Base-by-base conservation (phyloP, 53 echinoderm and acorn worm genomes). In the Glandiceps talaboti region DNA sequence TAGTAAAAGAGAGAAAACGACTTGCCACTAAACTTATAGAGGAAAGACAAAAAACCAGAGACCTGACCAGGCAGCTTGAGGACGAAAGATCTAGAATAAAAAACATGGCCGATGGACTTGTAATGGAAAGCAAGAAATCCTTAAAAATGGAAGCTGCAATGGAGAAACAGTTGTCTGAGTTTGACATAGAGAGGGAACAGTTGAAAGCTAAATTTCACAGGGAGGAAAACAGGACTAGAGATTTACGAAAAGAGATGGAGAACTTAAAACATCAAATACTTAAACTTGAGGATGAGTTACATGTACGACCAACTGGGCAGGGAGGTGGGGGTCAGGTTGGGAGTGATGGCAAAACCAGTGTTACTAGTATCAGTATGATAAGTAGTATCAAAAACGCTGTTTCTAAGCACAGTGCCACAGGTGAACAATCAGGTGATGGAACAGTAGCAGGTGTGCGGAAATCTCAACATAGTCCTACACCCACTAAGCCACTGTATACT, bases 101-200 rank as follows among this genome's bases (percentile, higher is more conserved):
- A 30, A 87, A 79, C 29, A 88, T 91, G 75, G 84, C 88, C 64
- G 80, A 79, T 32, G 30, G 83, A 73, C 73, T 86, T 0, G 72
- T 76, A 6, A 81, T 84, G 27, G 92, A 94, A 73, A 74, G 90
- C 28, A 86, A 88, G 74, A 86, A 88, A 33, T 64, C 90, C 27
- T 86, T 83, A 1, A 92, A 88, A 74, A 88, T 88, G 87, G 95
- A 94, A 76, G 95, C 95, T 1, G 92, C 90, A 75, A 92, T 94
- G 79, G 95, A 94, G 78, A 88, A 88, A 33, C 92, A 92, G 85
- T 82, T 94, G 26, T 90, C 95, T 1, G 95, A 94, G 73, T 90
- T 92, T 90, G 95, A 94, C 77, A 91, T 90, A n/a, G 92, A 94
- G 80, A 90, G 92, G 73, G 95, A 94, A 80, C 95, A 94, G 84